Percentiles rank a stretch among this genome's conserved stretches.
These are phyloP conservation scores for Pseudomugil gertrudae DNA, from an alignment of 2,797 vertebrate species.

Conservation along the genomic window DNA sequence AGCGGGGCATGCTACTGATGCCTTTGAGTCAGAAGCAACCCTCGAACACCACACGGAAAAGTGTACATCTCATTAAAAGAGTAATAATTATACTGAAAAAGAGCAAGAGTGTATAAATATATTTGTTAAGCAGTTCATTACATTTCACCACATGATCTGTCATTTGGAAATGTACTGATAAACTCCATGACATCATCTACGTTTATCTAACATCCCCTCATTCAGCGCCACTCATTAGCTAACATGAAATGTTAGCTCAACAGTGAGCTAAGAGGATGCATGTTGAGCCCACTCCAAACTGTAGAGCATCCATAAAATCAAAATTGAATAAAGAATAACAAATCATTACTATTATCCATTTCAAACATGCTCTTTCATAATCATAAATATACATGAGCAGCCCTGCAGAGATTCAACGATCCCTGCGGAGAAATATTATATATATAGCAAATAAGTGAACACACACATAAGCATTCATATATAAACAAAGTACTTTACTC, in stretches of 20 bases:
- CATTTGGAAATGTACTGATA: background rate
- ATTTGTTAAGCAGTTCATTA: no score
- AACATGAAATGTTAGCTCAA: no score
- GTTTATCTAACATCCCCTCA: no score
- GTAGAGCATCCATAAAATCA: background rate
- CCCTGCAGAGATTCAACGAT: conserved; percentile 37
- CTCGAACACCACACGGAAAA: no score
- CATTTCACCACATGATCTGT: background rate
- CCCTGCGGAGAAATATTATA: conserved; percentile 46
- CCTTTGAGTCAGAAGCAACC: no score
- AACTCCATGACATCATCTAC: background rate
- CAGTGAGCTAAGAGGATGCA: no score
- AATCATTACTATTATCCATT: background rate
- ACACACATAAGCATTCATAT: conserved; percentile 26
- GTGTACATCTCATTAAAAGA: no score
- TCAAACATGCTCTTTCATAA: background rate
- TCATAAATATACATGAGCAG: conserved; percentile 8
- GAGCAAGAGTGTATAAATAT: no score
- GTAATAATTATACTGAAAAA: no score
- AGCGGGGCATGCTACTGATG: no score
- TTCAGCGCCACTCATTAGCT: no score
- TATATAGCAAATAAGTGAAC: conserved; percentile 36
- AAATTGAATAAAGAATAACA: background rate
- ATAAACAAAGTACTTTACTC: conserved; percentile 45
- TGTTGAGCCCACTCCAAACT: background rate